Conservation (phyloP, 1,140 invertebrate genomes). For the Bombus fervidus region DNA sequence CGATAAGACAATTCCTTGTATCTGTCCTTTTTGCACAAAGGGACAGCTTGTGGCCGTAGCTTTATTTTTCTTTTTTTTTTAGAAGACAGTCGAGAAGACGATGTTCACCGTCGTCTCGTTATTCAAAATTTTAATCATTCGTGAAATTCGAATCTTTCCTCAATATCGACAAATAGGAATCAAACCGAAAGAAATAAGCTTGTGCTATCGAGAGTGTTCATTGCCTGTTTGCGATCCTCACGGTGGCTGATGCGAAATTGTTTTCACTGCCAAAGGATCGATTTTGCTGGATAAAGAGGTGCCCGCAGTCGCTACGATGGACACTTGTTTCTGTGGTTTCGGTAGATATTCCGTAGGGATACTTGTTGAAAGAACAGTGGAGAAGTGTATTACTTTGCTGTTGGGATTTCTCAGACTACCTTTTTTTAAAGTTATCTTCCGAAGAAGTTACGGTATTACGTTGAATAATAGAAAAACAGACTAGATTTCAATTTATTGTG, state of each 20-base stretch:
- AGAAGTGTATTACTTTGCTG: not conserved
- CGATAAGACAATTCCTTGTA: too few relatives aligned
- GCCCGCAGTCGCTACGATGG: not conserved
- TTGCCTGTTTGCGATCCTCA: not conserved
- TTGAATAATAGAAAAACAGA: too few relatives aligned
- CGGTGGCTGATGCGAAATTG: slow-evolving; percentile 21
- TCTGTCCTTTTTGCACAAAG: too few relatives aligned
- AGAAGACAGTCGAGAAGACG: too few relatives aligned
- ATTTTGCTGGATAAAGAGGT: not conserved
- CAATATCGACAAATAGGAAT: not conserved
- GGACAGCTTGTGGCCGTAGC: too few relatives aligned
- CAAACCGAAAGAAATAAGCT: not conserved
- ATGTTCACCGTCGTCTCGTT: too few relatives aligned
- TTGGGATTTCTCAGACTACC: not conserved
- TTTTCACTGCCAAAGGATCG: not conserved
- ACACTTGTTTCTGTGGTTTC: not conserved
- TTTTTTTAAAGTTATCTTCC: not conserved
- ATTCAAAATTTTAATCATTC: too few relatives aligned
- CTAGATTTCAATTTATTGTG: too few relatives aligned
- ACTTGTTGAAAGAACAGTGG: not conserved
- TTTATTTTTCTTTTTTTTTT: too few relatives aligned
- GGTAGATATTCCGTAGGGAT: not conserved
- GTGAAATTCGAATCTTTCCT: too few relatives aligned
- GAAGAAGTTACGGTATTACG: too few relatives aligned
- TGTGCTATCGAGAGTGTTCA: not conserved